phyloP scores from a whole-genome alignment of 2,113 vertebrate genomes.

The Rallus limicola region DNA sequence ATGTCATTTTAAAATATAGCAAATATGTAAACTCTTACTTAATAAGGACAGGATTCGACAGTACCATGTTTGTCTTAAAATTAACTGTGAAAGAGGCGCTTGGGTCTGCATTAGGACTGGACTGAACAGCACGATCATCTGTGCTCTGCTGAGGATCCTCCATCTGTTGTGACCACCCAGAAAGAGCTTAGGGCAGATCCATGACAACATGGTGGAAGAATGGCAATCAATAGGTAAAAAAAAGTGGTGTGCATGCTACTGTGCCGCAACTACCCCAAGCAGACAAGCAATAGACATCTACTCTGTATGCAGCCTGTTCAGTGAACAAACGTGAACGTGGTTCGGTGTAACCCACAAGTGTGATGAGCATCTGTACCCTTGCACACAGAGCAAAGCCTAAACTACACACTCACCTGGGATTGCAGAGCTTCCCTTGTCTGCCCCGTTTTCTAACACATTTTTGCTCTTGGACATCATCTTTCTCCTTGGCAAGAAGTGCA shows the following conservation, averaged over 20 bases:
- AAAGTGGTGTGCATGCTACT: background rate
- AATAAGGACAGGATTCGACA: background rate
- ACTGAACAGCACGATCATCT: background rate
- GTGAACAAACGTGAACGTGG: background rate
- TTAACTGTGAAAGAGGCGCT: too few species aligned
- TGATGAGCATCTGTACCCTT: background rate
- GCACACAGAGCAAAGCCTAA: background rate
- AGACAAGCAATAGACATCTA: background rate
- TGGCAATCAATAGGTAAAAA: background rate
- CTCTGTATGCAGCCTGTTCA: background rate
- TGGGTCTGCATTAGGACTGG: too few species aligned
- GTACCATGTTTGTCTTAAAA: background rate
- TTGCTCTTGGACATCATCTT: background rate
- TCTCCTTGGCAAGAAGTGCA: background rate
- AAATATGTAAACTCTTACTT: conserved; percentile 5
- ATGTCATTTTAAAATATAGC: conserved; percentile 58
- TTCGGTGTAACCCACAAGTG: background rate
- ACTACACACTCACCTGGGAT: background rate
- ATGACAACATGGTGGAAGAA: background rate
- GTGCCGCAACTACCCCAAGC: background rate
- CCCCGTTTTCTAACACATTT: background rate
- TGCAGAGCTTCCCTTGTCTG: background rate
- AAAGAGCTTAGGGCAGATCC: background rate
- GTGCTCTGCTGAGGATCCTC: background rate
- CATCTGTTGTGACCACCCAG: background rate